Base-by-base conservation (phyloP, 2,888 invertebrate species). In the Drosophila hamatofila region DNA sequence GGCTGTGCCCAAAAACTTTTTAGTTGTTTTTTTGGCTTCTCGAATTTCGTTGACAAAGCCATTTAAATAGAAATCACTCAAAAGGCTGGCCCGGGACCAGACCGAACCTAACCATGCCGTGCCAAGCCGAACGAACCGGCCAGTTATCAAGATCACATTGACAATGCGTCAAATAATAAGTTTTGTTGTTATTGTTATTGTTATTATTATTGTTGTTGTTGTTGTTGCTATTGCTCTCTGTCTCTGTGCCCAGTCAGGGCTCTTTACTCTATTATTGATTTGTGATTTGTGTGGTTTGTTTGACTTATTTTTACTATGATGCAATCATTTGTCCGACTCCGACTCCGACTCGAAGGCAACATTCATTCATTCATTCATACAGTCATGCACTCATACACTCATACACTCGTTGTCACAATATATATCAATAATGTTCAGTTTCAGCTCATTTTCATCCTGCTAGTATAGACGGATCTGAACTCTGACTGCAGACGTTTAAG, bases 41-140 rank as follows among this genome's bases (percentile, higher is more conserved):
- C 80, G 68, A 77, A 85, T 83, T 83, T 83, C 75, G 89, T 86
- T 91, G 91, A 90, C 92, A 91, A 90, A 86, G 87, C 80, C 87
- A 90, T 91, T 90, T 87, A 84, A 90, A 90, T 90, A 89, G 88
- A 91, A 91, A 85, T 84, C 85, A 83, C 80, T 91, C 90, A 89
- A n/a, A 48, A 80, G 61, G 42, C 56, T 30, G 12, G 49, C 61
- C 11, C 42, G 21, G 11, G 18, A 21, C 60, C 57, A 16, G 16
- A 21, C 51, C 51, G 21, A 48, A 48, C 42, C 54, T 21, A 48
- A 48, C 41, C 57, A 35, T 55, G 49, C 58, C 63, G 16, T 35
- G 49, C 62, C 80, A 63, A 66, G 52, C 70, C 63, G 72, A 58
- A 60, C 73, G 65, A 66, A 55, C 70, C 63, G 72, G 60, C 62